Evolutionary conservation across 2,113 vertebrate genomes (phyloP).

Genomic region (Halichoerus grypus): DNA sequence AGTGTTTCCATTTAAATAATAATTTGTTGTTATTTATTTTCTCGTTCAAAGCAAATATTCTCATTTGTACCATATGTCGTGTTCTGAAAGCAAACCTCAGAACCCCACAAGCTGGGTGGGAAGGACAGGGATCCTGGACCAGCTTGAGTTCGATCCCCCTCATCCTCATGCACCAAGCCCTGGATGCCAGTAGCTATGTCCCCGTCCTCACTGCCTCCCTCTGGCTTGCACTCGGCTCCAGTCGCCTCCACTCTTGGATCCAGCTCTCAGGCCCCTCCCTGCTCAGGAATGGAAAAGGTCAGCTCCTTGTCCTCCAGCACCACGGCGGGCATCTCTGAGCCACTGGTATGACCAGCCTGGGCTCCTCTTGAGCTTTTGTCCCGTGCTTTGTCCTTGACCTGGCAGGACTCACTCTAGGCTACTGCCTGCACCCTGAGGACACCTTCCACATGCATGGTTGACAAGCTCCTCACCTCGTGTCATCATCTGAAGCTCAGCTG

Average conservation of each 20-base stretch:
- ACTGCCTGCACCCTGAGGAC: background rate
- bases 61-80: too few species aligned
- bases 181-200: fast-evolving
- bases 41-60: background rate
- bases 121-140: fast-evolving
- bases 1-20: background rate
- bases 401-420: background rate
- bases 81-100: background rate
- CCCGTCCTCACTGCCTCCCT: too few species aligned
- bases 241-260: too few species aligned
- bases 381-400: background rate
- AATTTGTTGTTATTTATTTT: background rate
- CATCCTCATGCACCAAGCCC: fast-evolving
- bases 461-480: background rate
- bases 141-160: fast-evolving
- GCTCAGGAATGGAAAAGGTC: background rate
- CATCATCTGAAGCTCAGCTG: background rate
- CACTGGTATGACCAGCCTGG: fast-evolving
- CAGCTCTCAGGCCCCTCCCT: fast-evolving
- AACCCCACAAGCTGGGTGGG: fast-evolving
- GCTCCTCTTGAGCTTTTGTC: background rate
- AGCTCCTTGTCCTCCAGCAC: too few species aligned
- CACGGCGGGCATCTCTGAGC: background rate
- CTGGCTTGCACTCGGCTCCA: background rate
- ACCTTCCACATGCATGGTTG: background rate